Conservation (phyloP, 2,113 vertebrate genomes). For the Anhinga anhinga region DNA sequence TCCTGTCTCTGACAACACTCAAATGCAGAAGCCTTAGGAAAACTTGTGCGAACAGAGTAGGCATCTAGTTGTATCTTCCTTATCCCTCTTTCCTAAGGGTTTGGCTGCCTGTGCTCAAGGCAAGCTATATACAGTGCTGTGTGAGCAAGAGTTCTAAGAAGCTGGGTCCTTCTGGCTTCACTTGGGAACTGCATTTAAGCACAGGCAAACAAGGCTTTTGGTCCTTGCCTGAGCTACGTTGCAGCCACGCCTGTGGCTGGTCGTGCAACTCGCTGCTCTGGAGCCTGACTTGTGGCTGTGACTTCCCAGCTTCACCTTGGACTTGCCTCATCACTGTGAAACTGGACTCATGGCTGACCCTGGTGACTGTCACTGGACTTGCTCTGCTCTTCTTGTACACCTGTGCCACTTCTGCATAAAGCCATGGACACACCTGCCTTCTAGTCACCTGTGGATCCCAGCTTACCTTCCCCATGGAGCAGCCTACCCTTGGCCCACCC, state of each 20-base stretch:
- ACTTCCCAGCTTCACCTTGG: neutral
- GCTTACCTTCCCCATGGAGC: neutral
- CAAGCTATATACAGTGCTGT: neutral
- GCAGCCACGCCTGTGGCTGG: neutral
- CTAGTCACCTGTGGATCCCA: neutral
- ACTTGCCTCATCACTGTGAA: neutral
- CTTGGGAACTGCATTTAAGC: neutral
- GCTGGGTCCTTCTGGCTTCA: neutral
- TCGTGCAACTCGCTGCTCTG: rapidly evolving
- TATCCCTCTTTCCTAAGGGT: neutral
- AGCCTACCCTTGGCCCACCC: neutral
- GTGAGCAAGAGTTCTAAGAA: neutral
- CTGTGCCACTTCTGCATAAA: rapidly evolving
- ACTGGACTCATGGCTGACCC: too few relatives aligned
- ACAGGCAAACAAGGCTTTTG: neutral
- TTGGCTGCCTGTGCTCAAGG: neutral
- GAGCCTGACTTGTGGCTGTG: neutral
- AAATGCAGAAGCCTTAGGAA: neutral
- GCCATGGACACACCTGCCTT: neutral
- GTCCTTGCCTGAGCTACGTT: rapidly evolving
- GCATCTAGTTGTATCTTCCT: neutral
- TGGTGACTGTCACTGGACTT: neutral
- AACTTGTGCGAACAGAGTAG: neutral
- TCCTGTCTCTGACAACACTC: neutral
- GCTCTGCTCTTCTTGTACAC: neutral